These are phyloP conservation scores for Chitala chitala DNA, from an alignment of 2,113 vertebrate genomes.

Conservation along the genomic window DNA sequence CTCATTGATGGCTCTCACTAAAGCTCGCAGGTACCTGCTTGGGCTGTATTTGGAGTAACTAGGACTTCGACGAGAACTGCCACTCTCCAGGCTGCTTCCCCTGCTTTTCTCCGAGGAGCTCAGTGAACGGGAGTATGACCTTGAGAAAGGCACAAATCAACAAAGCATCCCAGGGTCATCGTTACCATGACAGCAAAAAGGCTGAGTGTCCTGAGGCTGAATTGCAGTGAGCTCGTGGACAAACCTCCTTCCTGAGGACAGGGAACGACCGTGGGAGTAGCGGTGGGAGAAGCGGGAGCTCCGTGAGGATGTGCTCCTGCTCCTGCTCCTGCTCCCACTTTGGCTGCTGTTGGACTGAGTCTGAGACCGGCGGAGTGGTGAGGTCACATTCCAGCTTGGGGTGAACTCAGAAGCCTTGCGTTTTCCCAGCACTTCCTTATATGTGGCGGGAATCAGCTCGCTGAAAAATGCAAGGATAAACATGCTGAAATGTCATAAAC, in stretches of 20 bases:
- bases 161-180: not conserved
- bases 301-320: conserved; percentile 62
- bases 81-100: conserved; percentile 69
- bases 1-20: not conserved
- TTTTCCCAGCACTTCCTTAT: conserved; percentile 51
- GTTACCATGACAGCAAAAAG: not conserved
- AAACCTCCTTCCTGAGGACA: conserved; percentile 70
- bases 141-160: conserved; percentile 39
- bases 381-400: conserved; percentile 46
- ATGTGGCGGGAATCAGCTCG: conserved; percentile 57
- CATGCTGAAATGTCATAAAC: not conserved
- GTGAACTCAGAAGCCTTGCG: conserved; percentile 35
- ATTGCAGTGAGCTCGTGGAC: not conserved
- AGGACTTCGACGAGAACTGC: conserved; percentile 67
- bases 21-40: conserved; percentile 64
- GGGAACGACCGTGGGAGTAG: conserved; percentile 73
- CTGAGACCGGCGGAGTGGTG: conserved; percentile 45
- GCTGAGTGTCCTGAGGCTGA: not conserved
- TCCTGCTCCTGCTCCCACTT: conserved; percentile 62
- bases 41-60: conserved; percentile 77
- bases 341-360: conserved; percentile 61
- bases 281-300: conserved; percentile 66
- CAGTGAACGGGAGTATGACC: conserved; percentile 79
- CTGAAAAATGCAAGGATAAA: conserved; percentile 49
- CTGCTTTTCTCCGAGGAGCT: conserved; percentile 73